Evolutionary conservation across 1,140 invertebrate species (phyloP).

Genomic region (Drosophila subpulchrella): DNA sequence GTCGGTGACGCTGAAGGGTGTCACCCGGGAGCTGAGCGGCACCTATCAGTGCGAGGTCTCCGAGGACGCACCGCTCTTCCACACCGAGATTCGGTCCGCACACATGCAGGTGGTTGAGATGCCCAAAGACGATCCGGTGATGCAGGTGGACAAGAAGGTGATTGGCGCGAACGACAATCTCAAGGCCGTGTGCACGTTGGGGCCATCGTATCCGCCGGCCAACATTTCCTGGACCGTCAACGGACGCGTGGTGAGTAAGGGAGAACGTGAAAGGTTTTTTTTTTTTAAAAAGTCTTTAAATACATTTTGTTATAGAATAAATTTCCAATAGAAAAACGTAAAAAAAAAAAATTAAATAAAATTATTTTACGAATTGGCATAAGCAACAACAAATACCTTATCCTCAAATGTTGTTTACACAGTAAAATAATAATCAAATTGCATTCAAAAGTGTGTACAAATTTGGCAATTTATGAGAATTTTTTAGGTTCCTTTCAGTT

Average conservation of each 20-base stretch:
- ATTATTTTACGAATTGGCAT: no score
- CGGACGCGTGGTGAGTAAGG: conserved; percentile 87
- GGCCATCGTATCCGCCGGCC: conserved; percentile 87
- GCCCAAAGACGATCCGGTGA: conserved; percentile 79
- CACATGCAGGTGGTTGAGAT: conserved; percentile 88
- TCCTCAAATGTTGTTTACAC: no score
- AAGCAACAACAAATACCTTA: no score
- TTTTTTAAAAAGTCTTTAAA: no score
- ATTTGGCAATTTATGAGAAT: no score
- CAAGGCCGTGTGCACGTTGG: conserved; percentile 86
- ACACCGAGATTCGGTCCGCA: conserved; percentile 88
- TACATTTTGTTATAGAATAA: no score
- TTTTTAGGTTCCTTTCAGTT: no score
- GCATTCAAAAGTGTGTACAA: no score
- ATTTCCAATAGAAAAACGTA: not conserved
- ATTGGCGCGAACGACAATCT: conserved; percentile 79
- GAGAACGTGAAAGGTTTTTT: not conserved
- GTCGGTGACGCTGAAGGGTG: conserved; percentile 87
- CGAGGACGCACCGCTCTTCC: conserved; percentile 89
- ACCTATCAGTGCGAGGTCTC: conserved; percentile 90
- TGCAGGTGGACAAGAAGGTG: conserved; percentile 83
- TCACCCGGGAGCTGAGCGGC: conserved; percentile 87
- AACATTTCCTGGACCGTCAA: conserved; percentile 90
- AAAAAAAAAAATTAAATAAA: not conserved
- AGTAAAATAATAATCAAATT: no score